Evolutionary conservation across 2,113 vertebrate genomes (phyloP).

Genomic region (zebrafish (Danio rerio)): DNA sequence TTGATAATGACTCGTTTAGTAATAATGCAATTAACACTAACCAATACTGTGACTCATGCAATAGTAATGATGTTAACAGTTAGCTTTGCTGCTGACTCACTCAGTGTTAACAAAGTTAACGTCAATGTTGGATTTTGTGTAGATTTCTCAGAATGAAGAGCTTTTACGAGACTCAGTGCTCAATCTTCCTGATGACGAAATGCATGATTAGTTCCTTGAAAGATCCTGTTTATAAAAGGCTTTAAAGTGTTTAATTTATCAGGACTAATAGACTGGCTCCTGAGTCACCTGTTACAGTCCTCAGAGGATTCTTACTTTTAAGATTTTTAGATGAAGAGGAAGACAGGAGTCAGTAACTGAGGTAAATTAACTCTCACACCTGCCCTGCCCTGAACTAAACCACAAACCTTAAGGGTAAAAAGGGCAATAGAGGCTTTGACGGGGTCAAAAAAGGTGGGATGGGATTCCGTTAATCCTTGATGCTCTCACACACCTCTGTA

Average conservation of each 20-base stretch:
- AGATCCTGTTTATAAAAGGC: background rate
- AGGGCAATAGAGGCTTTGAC: slow-evolving; percentile 47
- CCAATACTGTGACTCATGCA: background rate
- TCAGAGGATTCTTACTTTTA: background rate
- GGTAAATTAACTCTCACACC: slow-evolving; percentile 53
- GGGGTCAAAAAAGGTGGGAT: slow-evolving; percentile 54
- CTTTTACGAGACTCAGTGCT: background rate
- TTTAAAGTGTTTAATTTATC: background rate
- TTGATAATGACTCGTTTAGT: background rate
- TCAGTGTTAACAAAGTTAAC: background rate
- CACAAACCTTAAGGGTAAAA: slow-evolving; percentile 29
- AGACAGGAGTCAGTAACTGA: slow-evolving; percentile 13
- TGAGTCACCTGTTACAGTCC: background rate
- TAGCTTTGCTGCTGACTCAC: slow-evolving; percentile 10
- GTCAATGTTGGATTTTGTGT: background rate
- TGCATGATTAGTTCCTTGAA: background rate
- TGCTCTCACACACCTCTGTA: slow-evolving; percentile 42
- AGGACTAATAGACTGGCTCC: background rate
- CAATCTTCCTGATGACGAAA: background rate
- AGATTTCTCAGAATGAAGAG: slow-evolving; percentile 15
- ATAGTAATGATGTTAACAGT: background rate
- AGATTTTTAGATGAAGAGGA: background rate
- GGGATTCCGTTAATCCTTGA: slow-evolving; percentile 57
- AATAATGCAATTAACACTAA: background rate
- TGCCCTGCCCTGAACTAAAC: slow-evolving; percentile 44